phyloP scores from a whole-genome alignment of 2,797 vertebrate genomes.

The Octomys mimax region DNA sequence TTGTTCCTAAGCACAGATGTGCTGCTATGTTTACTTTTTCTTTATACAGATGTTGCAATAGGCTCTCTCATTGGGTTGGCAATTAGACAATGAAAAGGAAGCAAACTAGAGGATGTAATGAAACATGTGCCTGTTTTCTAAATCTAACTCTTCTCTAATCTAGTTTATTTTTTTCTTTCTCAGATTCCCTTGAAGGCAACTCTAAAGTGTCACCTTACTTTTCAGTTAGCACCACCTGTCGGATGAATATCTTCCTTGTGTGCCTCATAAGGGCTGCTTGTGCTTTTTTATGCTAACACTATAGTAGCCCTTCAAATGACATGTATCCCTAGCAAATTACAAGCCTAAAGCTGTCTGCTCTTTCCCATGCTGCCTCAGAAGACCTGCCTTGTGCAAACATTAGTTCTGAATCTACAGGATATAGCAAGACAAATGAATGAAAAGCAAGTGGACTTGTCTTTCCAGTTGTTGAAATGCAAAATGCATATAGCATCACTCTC shows the following conservation, averaged over 20 bases:
- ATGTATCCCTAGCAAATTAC: neutral
- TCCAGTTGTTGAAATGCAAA: neutral
- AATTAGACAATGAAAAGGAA: neutral
- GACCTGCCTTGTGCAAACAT: neutral
- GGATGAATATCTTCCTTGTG: neutral
- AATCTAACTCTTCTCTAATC: neutral
- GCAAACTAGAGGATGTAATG: neutral
- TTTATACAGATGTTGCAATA: neutral
- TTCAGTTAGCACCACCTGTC: neutral
- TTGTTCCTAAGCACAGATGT: neutral
- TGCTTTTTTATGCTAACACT: slow-evolving; percentile 18
- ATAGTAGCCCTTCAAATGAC: neutral
- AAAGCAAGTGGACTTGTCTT: neutral
- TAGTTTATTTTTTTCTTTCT: neutral
- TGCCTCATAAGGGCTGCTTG: neutral
- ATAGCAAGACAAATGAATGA: neutral
- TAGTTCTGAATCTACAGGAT: neutral
- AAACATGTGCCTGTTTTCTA: neutral
- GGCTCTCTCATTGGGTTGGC: neutral
- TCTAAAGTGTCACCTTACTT: neutral
- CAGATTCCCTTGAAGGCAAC: neutral
- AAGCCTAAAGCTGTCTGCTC: neutral
- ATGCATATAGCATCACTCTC: neutral
- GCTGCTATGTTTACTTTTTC: neutral
- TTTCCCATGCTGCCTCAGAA: neutral